These are phyloP conservation scores for Labeo catla DNA, from an alignment of 2,113 vertebrate species.

Conservation along the genomic window DNA sequence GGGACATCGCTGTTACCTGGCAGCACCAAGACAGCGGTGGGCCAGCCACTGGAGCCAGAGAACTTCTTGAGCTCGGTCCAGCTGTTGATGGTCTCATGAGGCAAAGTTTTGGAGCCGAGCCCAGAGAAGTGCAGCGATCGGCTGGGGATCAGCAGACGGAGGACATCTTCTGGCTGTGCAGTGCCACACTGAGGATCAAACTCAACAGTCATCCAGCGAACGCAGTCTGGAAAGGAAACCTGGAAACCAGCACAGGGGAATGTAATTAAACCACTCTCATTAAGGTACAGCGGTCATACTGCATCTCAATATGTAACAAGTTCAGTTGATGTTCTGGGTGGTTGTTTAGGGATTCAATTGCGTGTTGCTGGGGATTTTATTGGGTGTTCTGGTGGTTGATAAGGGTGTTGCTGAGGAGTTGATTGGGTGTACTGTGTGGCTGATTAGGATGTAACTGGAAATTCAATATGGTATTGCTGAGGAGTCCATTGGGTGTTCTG, in stretches of 20 bases:
- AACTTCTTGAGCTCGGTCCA: slow-evolving; percentile 98
- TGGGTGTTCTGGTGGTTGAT: neutral
- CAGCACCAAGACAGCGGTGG: slow-evolving; percentile 90
- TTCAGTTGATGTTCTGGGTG: neutral
- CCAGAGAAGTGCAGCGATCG: slow-evolving; percentile 85
- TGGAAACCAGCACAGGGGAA: slow-evolving; percentile 56
- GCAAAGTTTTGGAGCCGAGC: slow-evolving; percentile 85
- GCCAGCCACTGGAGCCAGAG: slow-evolving; percentile 93
- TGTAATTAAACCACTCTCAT: neutral
- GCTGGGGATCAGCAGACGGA: slow-evolving; percentile 92
- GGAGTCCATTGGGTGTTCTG: too few species aligned
- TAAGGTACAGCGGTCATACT: neutral
- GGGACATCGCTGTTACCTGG: slow-evolving; percentile 78
- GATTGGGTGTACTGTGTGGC: neutral
- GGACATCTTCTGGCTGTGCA: slow-evolving; percentile 93
- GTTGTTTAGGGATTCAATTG: neutral
- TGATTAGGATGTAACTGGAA: neutral
- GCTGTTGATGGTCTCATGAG: slow-evolving; percentile 94
- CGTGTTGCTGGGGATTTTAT: neutral
- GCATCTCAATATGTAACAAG: neutral
- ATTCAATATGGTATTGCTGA: too few species aligned
- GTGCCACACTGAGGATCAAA: slow-evolving; percentile 97
- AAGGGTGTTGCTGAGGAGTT: neutral
- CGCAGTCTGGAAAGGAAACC: slow-evolving; percentile 98
- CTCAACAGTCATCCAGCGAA: slow-evolving; percentile 95